A percentile compares a stretch with the other conserved stretches of the same genome.
Conservation (phyloP, 1,140 invertebrate genomes). For the Drosophila carrolli region DNA sequence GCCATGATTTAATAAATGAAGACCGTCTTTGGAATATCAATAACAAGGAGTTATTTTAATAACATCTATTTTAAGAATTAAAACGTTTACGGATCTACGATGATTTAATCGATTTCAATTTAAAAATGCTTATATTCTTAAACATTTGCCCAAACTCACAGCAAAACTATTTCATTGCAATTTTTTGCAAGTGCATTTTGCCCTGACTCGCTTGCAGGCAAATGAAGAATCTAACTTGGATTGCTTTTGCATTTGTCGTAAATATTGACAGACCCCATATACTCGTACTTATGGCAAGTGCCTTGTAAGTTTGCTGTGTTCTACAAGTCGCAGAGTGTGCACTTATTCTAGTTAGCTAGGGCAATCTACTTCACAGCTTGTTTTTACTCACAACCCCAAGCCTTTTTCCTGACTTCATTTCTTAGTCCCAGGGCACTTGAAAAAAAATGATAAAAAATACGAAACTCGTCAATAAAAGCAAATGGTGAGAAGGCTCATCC, state of each 20-base stretch:
- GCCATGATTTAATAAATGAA: too few relatives aligned
- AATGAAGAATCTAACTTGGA: slow-evolving; percentile 59
- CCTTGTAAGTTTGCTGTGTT: slow-evolving; percentile 56
- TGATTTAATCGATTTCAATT: too few relatives aligned
- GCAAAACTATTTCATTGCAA: neutral
- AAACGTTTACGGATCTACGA: too few relatives aligned
- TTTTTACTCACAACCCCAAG: slow-evolving; percentile 50
- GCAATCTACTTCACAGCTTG: slow-evolving; percentile 33
- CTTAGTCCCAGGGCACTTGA: neutral
- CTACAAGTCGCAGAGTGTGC: slow-evolving; percentile 55
- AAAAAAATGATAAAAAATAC: neutral
- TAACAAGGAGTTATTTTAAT: too few relatives aligned
- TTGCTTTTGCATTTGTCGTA: slow-evolving; percentile 71
- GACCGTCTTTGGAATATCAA: too few relatives aligned
- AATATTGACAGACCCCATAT: slow-evolving; percentile 70
- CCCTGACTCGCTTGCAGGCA: slow-evolving; percentile 25
- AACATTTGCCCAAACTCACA: neutral
- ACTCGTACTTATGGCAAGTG: slow-evolving; percentile 57
- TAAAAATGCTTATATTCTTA: neutral
- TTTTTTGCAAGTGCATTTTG: slow-evolving; percentile 11
- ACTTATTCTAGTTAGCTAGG: slow-evolving; percentile 61
- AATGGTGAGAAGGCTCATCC: too few relatives aligned
- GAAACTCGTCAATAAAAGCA: too few relatives aligned
- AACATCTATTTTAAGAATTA: too few relatives aligned
- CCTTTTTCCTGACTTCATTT: slow-evolving; percentile 45